Evolutionary conservation across 2,113 vertebrate genomes (phyloP), one percentile per base, ranked within the genome.

Genomic region (Nettapus auritus): DNA sequence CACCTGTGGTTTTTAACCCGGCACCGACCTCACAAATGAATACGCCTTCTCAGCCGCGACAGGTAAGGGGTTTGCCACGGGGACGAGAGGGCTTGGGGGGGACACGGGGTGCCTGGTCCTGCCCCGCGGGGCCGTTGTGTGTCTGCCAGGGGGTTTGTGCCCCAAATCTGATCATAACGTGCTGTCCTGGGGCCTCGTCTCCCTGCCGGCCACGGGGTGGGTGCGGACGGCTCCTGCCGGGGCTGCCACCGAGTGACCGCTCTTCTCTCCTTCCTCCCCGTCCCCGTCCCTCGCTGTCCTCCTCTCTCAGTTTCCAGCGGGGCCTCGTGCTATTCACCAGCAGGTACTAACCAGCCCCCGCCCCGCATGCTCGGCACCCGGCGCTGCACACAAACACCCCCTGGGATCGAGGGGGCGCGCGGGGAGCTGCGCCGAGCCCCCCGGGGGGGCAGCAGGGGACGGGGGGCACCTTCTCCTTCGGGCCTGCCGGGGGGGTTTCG

Each of bases 21-120:
- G 98, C 98, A 96, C 98, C 98, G 92, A 98, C 99, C 97, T 98
- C 98, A 98, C 99, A 99, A 98, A 99, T 99, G 99, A 99, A 99
- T 98, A 99, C 99, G 94, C 97, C 98, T 97, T 99, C 99, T 95
- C 99, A 99, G 91, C 97, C 99, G 89, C 98, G 99, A 96, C 99
- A 99, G 99, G 99, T 99, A 99, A 96, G 98, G 93, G 89, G 87
- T 69, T 79, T 87, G n/a, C 46, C 26, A 31, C 0, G 20, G n/a
- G 25, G 9, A 7, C 28, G 18, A 38, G 31, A 31, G 40, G 13
- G 0, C 60, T 14, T 20, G 38, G 87, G 40, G 34, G 63, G 55
- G 81, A 11, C 33, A 14, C 2, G 0, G 25, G 52, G 79, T 91
- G 68, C 44, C 31, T 17, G 0, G 1, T 23, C 13, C 40, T 73